Conservation (phyloP, 2,797 vertebrate genomes). For the Helarctos malayanus region DNA sequence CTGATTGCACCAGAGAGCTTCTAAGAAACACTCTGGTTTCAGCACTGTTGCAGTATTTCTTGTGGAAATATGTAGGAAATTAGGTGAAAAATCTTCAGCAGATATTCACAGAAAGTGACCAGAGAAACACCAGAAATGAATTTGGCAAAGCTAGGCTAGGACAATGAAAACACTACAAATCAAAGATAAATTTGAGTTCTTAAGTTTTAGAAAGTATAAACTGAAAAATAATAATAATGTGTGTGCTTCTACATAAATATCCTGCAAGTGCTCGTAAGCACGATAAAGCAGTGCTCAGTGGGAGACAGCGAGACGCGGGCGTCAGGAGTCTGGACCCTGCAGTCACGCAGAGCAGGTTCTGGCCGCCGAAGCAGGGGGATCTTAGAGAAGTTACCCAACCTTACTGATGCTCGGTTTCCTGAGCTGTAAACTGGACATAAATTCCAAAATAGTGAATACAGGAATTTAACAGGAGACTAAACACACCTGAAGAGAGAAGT, state of each 20-base stretch:
- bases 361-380: not conserved
- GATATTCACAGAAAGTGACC: not conserved
- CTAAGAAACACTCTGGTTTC: constrained; percentile 30
- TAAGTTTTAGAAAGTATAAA: not conserved
- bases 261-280: constrained; percentile 1
- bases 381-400: not conserved
- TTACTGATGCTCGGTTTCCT: not conserved
- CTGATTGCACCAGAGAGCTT: not conserved
- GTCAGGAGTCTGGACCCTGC: not conserved
- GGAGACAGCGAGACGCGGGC: not conserved
- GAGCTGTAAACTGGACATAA: not conserved
- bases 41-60: not conserved
- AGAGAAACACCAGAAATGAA: constrained; percentile 43
- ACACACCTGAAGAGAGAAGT: not conserved
- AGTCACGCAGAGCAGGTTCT: not conserved
- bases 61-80: not conserved
- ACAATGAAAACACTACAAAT: not conserved
- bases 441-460: not conserved
- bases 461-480: constrained; percentile 4
- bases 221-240: not conserved
- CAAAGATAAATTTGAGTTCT: not conserved
- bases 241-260: not conserved
- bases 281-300: not conserved
- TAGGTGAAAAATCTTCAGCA: constrained; percentile 20
- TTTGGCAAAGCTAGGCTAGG: not conserved